phyloP scores from a whole-genome alignment of 2,888 invertebrate species.

The Tridacna crocea region DNA sequence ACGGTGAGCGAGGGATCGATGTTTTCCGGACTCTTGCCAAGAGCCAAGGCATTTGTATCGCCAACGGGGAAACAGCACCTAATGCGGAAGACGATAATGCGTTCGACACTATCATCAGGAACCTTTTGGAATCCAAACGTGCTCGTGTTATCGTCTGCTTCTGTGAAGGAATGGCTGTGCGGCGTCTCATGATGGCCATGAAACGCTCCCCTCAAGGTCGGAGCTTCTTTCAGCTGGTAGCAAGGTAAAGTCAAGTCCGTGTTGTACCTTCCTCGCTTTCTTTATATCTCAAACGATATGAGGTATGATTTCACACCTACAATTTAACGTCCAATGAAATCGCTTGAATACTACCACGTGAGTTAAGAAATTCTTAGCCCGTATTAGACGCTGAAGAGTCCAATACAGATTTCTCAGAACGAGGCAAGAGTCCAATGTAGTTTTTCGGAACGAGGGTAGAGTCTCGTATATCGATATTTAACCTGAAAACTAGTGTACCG shows the following conservation, averaged over 20 bases:
- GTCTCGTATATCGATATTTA: too few relatives aligned
- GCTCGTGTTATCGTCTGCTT: slow-evolving; percentile 90
- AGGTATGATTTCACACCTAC: background rate
- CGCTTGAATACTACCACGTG: background rate
- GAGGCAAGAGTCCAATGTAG: too few relatives aligned
- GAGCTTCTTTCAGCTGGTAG: slow-evolving; percentile 88
- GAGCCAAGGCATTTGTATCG: slow-evolving; percentile 89
- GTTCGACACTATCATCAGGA: slow-evolving; percentile 84
- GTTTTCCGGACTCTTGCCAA: slow-evolving; percentile 90
- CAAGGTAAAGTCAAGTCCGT: slow-evolving; percentile 86
- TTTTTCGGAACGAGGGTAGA: too few relatives aligned
- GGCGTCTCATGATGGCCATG: slow-evolving; percentile 88
- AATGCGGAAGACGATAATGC: slow-evolving; percentile 87
- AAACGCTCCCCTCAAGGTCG: slow-evolving; percentile 86
- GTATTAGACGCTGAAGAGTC: too few relatives aligned
- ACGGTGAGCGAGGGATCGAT: slow-evolving; percentile 91
- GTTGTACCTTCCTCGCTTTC: too few relatives aligned
- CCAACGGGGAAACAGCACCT: slow-evolving; percentile 88
- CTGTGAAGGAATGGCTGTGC: slow-evolving; percentile 91
- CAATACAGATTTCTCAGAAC: too few relatives aligned
- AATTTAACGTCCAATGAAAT: too few relatives aligned
- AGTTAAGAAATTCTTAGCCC: background rate
- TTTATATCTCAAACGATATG: too few relatives aligned
- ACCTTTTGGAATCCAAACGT: slow-evolving; percentile 86
- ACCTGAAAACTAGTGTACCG: too few relatives aligned